Evolutionary conservation across 92 coral and sea anemone genomes (phyloP).

Genomic region (Metridium senile): DNA sequence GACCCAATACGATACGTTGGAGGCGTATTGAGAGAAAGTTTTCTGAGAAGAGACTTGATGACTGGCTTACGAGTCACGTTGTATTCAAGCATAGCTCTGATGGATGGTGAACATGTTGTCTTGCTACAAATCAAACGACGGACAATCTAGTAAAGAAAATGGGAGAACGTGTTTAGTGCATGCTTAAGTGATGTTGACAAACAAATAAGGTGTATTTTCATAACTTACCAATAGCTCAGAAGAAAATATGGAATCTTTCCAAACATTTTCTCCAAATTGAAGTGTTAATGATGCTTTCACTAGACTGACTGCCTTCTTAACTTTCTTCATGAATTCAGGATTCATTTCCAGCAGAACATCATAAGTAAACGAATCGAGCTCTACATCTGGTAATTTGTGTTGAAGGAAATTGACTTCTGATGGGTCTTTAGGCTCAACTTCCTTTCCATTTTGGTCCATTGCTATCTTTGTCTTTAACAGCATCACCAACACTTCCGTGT

Average conservation of each 20-base stretch:
- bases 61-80: conserved; percentile 12
- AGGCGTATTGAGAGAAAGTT: neutral
- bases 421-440: neutral
- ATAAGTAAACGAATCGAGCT: neutral
- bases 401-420: neutral
- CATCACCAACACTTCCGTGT: neutral
- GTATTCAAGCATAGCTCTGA: conserved; percentile 14
- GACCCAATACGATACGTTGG: neutral
- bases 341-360: neutral
- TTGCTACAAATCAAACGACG: conserved; percentile 4
- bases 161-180: neutral
- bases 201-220: no score
- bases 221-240: conserved; percentile 20
- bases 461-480: neutral
- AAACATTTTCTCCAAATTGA: conserved; percentile 1
- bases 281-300: neutral
- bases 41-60: neutral
- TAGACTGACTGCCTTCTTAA: neutral
- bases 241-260: neutral
- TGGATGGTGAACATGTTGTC: neutral
- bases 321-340: neutral
- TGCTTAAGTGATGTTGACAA: no score
- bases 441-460: conserved; percentile 15
- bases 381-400: neutral
- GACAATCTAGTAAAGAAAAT: neutral